Base-by-base conservation (phyloP, 2,797 vertebrate species). In the Eidolon dupreanum region DNA sequence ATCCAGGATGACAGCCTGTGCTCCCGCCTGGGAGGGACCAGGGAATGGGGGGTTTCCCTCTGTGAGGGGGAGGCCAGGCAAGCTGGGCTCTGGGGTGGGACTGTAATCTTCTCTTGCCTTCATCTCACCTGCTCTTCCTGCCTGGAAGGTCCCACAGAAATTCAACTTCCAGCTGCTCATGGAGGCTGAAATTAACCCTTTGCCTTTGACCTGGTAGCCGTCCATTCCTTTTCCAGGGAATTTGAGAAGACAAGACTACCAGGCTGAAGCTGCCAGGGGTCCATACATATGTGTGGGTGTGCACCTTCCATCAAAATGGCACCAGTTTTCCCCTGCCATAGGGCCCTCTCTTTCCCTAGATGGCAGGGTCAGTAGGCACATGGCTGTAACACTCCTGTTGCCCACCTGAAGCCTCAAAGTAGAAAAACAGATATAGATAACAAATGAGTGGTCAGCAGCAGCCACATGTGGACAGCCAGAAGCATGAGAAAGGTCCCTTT, bases 401-500 rank as follows among this genome's bases (percentile, higher is more conserved):
- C 63, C 90, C 93, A 90, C 78, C 71, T 93, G 55, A 78, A 78
- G 61, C 89, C 93, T 81, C 36, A 63, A 61, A 88, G 85, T 95
- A 79, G 88, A 71, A 96, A 94, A 78, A 61, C 0, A 36, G 94
- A 77, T 43, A 88, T 82, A 38, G 59, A 31, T 89, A 84, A 87
- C 74, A 91, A 89, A 77, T 22, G 88, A 92, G 96, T 90, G 74
- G 85, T 94, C 95, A 91, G 95, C 85, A 84, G 77, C 13, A 22
- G 94, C 93, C 88, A 73, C 84, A 24, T 55, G 57, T 90, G 93
- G 93, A 86, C 57, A 95, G 95, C 87, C 93, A 51, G 96, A 90
- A 93, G 94, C 90, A 73, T 24, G n/a, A 84, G 73, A 87, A 85
- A 65, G 79, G 77, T 96, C 93, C 96, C 91, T 98, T 97, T 97